Evolutionary conservation across 2,113 vertebrate genomes (phyloP).

Genomic region (Istiophorus platypterus): DNA sequence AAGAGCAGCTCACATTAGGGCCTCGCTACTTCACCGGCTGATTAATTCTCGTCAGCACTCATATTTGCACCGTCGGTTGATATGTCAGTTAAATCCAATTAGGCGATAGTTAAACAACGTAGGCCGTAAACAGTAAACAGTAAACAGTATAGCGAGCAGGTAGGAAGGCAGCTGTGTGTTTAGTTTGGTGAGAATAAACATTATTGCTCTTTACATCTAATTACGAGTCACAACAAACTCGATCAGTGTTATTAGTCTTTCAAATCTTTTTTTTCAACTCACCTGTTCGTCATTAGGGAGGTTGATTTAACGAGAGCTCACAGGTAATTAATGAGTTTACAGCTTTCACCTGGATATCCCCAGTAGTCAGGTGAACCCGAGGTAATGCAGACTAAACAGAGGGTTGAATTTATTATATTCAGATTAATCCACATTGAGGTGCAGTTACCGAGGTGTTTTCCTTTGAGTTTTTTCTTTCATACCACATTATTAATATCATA

Average conservation of each 20-base stretch:
- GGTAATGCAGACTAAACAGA: neutral
- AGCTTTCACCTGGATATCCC: neutral
- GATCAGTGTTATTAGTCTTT: neutral
- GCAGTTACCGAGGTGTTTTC: neutral
- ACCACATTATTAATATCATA: no score
- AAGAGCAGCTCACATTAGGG: neutral
- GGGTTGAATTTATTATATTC: neutral
- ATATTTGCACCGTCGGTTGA: neutral
- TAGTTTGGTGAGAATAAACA: neutral
- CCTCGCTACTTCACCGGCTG: neutral
- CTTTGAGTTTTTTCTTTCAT: neutral
- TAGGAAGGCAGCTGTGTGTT: neutral
- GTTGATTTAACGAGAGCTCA: neutral
- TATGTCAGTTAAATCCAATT: neutral
- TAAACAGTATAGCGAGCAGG: no score
- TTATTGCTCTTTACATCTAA: neutral
- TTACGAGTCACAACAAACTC: neutral
- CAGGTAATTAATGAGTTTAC: slow-evolving; percentile 1
- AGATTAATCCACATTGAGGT: neutral
- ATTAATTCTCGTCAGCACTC: neutral
- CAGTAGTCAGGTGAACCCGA: no score
- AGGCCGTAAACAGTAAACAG: no score
- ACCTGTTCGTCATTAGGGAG: neutral
- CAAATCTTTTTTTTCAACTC: neutral
- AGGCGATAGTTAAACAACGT: neutral